Evolutionary conservation across 2,888 invertebrate species (phyloP).

Genomic region (Cephus sareptanus): DNA sequence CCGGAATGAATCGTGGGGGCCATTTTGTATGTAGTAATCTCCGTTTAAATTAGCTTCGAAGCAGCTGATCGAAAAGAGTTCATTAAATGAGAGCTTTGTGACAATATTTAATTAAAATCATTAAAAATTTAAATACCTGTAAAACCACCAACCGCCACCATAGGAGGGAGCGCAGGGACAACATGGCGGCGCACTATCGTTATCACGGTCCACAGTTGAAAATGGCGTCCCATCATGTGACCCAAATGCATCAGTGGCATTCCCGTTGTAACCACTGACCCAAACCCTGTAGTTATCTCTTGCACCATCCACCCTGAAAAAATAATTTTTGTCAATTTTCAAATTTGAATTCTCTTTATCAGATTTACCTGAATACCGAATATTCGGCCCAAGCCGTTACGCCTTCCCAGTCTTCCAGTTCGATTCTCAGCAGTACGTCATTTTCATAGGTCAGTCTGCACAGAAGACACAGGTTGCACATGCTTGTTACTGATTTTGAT

Average conservation of each 20-base stretch:
- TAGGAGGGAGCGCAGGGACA: constrained; percentile 70
- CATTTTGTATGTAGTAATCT: constrained; percentile 66
- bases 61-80: constrained; percentile 59
- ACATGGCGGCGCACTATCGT: constrained; percentile 68
- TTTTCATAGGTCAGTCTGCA: constrained; percentile 61
- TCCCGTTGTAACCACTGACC: constrained; percentile 68
- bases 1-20: constrained; percentile 66
- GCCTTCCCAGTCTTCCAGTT: constrained; percentile 68
- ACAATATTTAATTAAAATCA: not conserved
- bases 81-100: not conserved
- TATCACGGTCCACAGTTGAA: constrained; percentile 67
- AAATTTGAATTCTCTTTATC: not conserved
- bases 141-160: constrained; percentile 74
- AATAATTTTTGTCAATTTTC: not conserved
- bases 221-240: constrained; percentile 69
- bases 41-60: constrained; percentile 72
- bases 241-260: constrained; percentile 69
- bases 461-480: not conserved
- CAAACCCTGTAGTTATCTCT: constrained; percentile 65
- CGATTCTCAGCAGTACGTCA: constrained; percentile 66
- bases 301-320: constrained; percentile 58
- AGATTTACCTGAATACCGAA: constrained; percentile 46
- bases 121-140: constrained; percentile 58
- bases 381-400: constrained; percentile 69
- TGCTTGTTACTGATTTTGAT: not conserved